Base-by-base conservation (phyloP, 2,888 invertebrate species). In the Gasteruption jaculator region DNA sequence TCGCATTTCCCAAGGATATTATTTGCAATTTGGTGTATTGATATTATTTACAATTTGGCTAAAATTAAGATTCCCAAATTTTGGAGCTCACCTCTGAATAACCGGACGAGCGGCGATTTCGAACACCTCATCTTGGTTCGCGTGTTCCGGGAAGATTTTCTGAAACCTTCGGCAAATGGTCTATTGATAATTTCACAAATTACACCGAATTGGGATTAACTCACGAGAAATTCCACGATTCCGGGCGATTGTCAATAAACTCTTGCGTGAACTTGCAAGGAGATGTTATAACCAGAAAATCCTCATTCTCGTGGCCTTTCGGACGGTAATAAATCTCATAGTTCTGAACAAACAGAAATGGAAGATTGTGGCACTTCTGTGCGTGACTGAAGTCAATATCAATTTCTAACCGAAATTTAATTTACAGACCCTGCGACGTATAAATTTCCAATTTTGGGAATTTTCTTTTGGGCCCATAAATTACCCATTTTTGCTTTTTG, bases 41-140 rank as follows among this genome's bases (percentile, higher is more conserved):
- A n/a, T n/a, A n/a, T n/a, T n/a, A n/a, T n/a, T n/a, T n/a, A n/a
- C n/a, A n/a, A n/a, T n/a, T n/a, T n/a, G n/a, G n/a, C n/a, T n/a
- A n/a, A n/a, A n/a, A n/a, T n/a, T n/a, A n/a, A n/a, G n/a, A n/a
- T n/a, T n/a, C n/a, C n/a, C n/a, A n/a, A n/a, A n/a, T n/a, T n/a
- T n/a, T n/a, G n/a, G n/a, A n/a, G n/a, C n/a, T 51, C 65, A 75
- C 76, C 74, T 74, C 42, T 73, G 65, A 21, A 77, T 60, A 12
- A 76, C 69, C 12, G 77, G 76, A 48, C 67, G 71, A 3, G 75
- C 76, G 5, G 76, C 71, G 25, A 46, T 57, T 7, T 73, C 65
- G 50, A 76, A 77, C 20, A 77, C 50, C 7, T 68, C 65, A 5
- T 59, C 53, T 54, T 77, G 77, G 2, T 53, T 51, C 5, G 62